phyloP scores from a whole-genome alignment of 2,113 vertebrate genomes.

The Rhea pennata region DNA sequence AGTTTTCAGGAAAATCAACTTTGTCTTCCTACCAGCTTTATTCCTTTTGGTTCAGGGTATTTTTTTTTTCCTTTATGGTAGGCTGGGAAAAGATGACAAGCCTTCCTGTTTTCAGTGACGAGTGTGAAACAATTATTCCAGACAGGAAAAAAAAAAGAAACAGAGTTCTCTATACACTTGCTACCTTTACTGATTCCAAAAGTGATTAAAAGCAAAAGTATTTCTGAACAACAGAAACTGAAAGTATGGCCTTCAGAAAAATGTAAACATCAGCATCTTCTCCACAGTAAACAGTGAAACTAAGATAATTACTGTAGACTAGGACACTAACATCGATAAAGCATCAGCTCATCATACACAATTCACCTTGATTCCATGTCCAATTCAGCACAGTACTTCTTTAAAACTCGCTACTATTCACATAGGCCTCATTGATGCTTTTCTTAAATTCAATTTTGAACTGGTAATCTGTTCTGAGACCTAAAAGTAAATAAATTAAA shows the following conservation, averaged over 20 bases:
- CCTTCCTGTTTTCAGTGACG: background rate
- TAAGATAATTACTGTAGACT: background rate
- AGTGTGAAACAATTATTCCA: background rate
- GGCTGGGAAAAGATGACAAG: background rate
- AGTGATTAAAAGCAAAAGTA: constrained; percentile 32
- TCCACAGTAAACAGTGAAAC: background rate
- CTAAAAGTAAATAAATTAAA: background rate
- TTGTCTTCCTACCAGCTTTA: background rate
- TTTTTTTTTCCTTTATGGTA: background rate
- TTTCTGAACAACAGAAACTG: constrained; percentile 34
- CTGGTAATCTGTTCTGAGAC: background rate
- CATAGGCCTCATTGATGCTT: background rate
- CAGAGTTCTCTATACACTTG: background rate
- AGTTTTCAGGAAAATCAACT: background rate
- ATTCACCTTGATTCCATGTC: constrained; percentile 16
- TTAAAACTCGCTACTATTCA: background rate
- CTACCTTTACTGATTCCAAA: background rate
- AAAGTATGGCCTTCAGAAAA: constrained; percentile 34
- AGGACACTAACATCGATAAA: background rate
- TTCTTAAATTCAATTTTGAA: constrained; percentile 20
- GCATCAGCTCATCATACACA: background rate
- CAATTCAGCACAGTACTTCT: background rate
- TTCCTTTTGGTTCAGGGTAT: background rate
- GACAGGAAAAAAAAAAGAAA: background rate
- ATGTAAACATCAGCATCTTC: background rate